Evolutionary conservation across 2,113 vertebrate species (phyloP).

Genomic region (Zosterops hypoxanthus): DNA sequence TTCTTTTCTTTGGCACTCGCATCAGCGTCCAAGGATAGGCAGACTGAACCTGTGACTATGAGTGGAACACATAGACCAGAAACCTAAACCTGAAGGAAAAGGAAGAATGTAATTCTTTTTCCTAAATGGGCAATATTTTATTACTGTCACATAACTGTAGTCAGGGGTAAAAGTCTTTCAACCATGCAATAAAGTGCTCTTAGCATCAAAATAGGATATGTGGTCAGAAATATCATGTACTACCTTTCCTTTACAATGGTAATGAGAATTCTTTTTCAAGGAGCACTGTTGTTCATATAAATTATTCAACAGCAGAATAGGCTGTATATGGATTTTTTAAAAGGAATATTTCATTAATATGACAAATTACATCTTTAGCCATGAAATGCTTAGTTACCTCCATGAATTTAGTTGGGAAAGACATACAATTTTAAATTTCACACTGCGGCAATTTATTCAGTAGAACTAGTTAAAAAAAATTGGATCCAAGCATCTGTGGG

Average conservation of each 20-base stretch:
- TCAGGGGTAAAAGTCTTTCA: not conserved
- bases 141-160: not conserved
- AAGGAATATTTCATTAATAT: conserved; percentile 47
- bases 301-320: conserved; percentile 17
- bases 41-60: not conserved
- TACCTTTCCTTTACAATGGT: not conserved
- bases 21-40: not conserved
- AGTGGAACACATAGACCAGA: not conserved
- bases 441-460: not conserved
- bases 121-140: not conserved
- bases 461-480: not conserved
- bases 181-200: not conserved
- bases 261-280: not conserved
- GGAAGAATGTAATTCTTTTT: not conserved
- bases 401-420: not conserved
- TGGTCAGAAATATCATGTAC: not conserved
- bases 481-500: not conserved
- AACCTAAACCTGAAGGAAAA: not conserved
- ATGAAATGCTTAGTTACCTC: not conserved
- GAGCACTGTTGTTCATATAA: not conserved
- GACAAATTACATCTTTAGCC: conserved; percentile 31
- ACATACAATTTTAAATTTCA: not conserved
- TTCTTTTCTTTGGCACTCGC: not conserved
- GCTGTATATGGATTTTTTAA: conserved; percentile 19
- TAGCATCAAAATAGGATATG: not conserved